Evolutionary conservation across 2,797 vertebrate genomes (phyloP).

Genomic region (Pyrrhura leucotis): DNA sequence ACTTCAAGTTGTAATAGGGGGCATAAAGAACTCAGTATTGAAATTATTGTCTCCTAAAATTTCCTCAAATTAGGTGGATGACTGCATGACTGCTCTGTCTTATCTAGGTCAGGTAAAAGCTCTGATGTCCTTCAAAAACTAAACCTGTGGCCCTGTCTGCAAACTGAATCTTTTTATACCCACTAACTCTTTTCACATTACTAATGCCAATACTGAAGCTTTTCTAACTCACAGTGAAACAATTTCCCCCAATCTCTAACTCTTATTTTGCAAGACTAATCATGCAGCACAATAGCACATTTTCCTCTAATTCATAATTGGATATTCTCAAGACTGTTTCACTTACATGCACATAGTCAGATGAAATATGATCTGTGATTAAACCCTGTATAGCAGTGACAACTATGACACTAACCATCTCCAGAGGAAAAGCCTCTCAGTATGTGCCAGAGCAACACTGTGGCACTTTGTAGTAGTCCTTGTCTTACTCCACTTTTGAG

Average conservation of each 20-base stretch:
- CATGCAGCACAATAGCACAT: neutral
- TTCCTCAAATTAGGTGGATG: neutral
- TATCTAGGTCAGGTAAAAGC: neutral
- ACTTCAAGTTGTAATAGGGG: neutral
- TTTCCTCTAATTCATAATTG: neutral
- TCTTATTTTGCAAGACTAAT: neutral
- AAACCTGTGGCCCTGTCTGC: neutral
- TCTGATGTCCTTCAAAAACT: neutral
- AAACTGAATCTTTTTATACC: neutral
- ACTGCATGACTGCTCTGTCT: neutral
- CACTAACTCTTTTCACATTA: neutral
- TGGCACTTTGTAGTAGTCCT: neutral
- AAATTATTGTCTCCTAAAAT: neutral
- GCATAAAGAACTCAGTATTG: neutral
- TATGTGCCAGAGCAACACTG: neutral
- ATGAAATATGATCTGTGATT: neutral
- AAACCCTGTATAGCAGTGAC: neutral
- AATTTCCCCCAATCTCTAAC: neutral
- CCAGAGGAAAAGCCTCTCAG: neutral
- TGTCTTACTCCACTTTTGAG: neutral
- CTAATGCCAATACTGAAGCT: neutral
- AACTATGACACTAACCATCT: neutral
- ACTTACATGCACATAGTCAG: neutral
- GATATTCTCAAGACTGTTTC: neutral
- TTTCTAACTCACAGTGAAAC: neutral